Base-by-base conservation (phyloP, 2,797 vertebrate genomes). In the Tachyglossus aculeatus region DNA sequence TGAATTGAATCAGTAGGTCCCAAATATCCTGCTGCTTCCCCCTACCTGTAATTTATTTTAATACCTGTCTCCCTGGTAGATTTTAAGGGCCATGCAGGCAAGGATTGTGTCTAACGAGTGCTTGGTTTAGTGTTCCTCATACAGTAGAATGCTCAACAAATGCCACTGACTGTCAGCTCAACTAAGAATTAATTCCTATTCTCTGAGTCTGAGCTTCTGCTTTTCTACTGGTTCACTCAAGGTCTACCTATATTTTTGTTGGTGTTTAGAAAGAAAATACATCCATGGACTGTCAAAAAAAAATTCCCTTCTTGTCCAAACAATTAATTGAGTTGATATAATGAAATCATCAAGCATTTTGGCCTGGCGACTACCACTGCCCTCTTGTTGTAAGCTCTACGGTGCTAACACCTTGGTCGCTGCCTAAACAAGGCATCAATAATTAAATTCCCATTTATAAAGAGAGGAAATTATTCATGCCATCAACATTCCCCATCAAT, bases 371-470 rank as follows among this genome's bases (percentile, higher is more conserved):
- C 67, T 48, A 59, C 56, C 57, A 67, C 52, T 19, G 61, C 47
- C 8, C 32, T 78, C 71, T 38, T 62, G 43, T 37, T 36, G 33
- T 44, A n/a, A 21, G 18, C 53, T 81, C 55, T 87, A 70, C 70
- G 67, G 82, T 82, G 65, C 71, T 87, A 86, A 84, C 82, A 88
- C 81, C 67, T 90, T 88, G 90, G 85, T 89, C 84, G 51, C 81
- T 78, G 73, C 83, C 87, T 88, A 92, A 92, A 93, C 81, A 82
- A 91, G 87, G 65, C 86, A 93, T 93, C 80, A 92, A 92, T 93
- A 90, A 93, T 93, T 93, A 85, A 93, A 91, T 89, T 90, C 87
- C 83, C 81, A 88, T 91, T 93, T 90, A 87, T 86, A 89, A 92
- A 88, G 78, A 16, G 64, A 88, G 90, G 64, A 93, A 93, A 93